These are phyloP conservation scores for Hippopotamus amphibius DNA, from an alignment of 2,113 vertebrate genomes.

Conservation along the genomic window DNA sequence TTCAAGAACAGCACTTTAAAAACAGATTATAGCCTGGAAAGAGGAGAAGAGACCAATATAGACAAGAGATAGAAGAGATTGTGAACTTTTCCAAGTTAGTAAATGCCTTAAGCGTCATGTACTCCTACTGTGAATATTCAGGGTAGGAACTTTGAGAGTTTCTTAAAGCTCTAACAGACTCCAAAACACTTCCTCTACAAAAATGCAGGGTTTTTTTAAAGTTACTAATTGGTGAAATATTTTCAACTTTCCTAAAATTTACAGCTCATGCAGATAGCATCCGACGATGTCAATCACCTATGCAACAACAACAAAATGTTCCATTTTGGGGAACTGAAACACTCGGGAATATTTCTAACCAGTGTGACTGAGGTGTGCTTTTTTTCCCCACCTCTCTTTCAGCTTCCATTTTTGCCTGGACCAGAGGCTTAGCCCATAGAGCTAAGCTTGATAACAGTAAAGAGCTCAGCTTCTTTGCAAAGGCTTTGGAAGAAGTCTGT, in stretches of 20 bases:
- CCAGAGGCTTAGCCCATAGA: slow-evolving; percentile 95
- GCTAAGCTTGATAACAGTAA: slow-evolving; percentile 94
- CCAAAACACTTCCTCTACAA: not conserved
- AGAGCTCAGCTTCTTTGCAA: slow-evolving; percentile 91
- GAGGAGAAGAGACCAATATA: not conserved
- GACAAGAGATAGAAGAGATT: not conserved
- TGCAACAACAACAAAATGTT: not conserved
- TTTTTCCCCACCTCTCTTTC: not conserved
- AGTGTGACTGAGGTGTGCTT: not conserved
- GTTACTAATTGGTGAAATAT: slow-evolving; percentile 41
- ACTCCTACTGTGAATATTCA: not conserved
- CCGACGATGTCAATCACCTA: not conserved
- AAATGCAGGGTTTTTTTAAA: not conserved
- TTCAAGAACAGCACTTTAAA: not conserved
- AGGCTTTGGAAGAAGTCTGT: slow-evolving; percentile 95
- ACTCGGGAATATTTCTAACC: not conserved
- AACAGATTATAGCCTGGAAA: not conserved
- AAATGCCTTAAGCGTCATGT: not conserved
- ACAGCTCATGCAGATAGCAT: not conserved
- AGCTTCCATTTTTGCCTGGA: slow-evolving; percentile 99
- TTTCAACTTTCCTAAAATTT: not conserved
- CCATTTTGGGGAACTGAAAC: not conserved
- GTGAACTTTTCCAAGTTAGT: not conserved
- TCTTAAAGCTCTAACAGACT: not conserved
- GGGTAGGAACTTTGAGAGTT: not conserved